These are phyloP conservation scores for Opisthocomus hoazin DNA, from an alignment of 2,113 vertebrate species.

Conservation along the genomic window DNA sequence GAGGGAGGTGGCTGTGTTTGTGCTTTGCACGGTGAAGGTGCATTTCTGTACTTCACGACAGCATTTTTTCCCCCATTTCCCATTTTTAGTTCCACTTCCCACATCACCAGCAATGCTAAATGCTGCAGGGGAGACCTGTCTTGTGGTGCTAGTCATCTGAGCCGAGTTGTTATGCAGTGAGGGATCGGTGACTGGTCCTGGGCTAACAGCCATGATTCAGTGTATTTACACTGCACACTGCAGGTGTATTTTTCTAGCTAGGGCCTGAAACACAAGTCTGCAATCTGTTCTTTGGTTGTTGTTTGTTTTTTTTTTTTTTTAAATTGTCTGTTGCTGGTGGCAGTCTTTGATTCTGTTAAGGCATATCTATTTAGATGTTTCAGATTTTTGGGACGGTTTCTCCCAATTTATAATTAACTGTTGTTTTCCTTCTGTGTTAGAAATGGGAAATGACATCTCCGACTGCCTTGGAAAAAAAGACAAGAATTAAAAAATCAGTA, in stretches of 20 bases:
- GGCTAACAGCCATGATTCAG: neutral
- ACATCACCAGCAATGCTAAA: neutral
- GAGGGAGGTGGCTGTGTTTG: neutral
- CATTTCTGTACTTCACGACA: neutral
- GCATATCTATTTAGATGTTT: neutral
- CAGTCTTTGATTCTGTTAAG: neutral
- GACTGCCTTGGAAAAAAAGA: neutral
- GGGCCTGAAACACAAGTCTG: neutral
- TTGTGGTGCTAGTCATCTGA: neutral
- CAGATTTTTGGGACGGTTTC: neutral
- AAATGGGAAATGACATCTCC: neutral
- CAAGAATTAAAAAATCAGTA: neutral
- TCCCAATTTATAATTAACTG: neutral
- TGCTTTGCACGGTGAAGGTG: neutral
- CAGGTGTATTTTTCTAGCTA: constrained; percentile 3
- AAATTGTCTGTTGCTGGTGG: neutral
- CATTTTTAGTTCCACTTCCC: neutral
- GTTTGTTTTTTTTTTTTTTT: too few species aligned
- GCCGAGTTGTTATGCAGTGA: neutral
- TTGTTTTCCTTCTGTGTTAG: neutral
- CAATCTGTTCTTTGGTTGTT: too few species aligned
- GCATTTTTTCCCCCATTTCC: neutral
- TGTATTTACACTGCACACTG: neutral
- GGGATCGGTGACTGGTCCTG: neutral
- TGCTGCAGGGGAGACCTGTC: neutral